Evolutionary conservation across 2,113 vertebrate species (phyloP).

Genomic region (Gnathonemus longibarbis): DNA sequence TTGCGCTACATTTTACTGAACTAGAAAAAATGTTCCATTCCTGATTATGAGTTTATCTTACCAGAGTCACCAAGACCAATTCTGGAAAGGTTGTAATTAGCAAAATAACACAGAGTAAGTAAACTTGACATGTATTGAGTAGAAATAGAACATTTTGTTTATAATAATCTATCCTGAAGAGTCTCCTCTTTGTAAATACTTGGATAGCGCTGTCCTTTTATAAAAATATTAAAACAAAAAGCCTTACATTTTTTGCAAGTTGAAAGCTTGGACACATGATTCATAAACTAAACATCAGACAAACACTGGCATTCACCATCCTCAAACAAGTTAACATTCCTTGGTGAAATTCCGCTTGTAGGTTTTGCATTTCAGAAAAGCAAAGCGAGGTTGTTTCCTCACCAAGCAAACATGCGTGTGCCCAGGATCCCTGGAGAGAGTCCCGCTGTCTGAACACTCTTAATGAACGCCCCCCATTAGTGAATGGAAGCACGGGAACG

Average conservation of each 20-base stretch:
- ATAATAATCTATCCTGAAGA: neutral
- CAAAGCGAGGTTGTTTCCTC: neutral
- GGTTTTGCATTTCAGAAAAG: conserved; percentile 22
- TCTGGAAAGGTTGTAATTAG: neutral
- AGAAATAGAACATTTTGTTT: neutral
- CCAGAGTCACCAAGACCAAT: neutral
- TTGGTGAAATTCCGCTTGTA: conserved; percentile 2
- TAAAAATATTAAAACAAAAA: neutral
- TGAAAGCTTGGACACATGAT: neutral
- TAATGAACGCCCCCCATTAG: neutral
- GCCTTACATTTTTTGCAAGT: neutral
- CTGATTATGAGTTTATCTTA: neutral
- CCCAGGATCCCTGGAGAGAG: neutral
- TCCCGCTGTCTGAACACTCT: neutral
- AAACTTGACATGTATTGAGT: neutral
- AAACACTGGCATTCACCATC: neutral
- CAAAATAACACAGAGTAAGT: neutral
- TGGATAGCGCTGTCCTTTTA: neutral
- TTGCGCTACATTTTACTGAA: neutral
- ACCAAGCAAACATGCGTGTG: neutral
- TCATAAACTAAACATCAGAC: neutral
- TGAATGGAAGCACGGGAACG: neutral
- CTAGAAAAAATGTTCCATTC: neutral
- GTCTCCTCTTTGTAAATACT: neutral
- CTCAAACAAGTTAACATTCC: neutral